Evolutionary conservation across 2,888 invertebrate genomes (phyloP).

Genomic region (Spodoptera littoralis): DNA sequence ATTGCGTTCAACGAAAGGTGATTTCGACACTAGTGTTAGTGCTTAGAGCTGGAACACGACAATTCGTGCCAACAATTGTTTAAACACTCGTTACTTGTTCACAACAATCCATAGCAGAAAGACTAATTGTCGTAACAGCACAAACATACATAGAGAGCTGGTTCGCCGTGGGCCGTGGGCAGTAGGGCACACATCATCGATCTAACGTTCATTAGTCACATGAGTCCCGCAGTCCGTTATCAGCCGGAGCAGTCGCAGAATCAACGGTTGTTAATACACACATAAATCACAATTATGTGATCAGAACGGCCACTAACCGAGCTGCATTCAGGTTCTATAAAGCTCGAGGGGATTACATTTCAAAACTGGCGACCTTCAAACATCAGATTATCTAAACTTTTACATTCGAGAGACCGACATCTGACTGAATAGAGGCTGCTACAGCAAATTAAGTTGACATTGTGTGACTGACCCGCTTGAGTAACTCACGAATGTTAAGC

Average conservation of each 20-base stretch:
- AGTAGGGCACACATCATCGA: neutral
- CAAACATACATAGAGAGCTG: conserved; percentile 17
- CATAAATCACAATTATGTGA: conserved; percentile 56
- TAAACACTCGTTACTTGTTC: conserved; percentile 53
- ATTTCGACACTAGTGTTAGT: conserved; percentile 68
- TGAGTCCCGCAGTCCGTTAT: conserved; percentile 10
- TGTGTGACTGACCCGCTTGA: conserved; percentile 67
- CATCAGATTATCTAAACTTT: conserved; percentile 82
- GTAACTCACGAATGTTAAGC: conserved; percentile 60
- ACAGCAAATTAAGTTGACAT: conserved; percentile 74
- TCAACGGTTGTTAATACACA: conserved; percentile 31
- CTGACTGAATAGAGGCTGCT: conserved; percentile 70
- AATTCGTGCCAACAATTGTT: conserved; percentile 63
- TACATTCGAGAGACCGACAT: conserved; percentile 73
- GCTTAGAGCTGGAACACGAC: conserved; percentile 62
- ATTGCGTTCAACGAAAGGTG: conserved; percentile 73
- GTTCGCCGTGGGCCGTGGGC: neutral
- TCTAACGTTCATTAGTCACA: conserved; percentile 5
- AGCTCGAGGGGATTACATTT: conserved; percentile 78
- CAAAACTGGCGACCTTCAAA: conserved; percentile 79
- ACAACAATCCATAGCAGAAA: conserved; percentile 45
- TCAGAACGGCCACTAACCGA: conserved; percentile 35
- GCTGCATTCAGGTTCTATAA: conserved; percentile 65
- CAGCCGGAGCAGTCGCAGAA: conserved; percentile 13
- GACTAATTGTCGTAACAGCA: conserved; percentile 36